Conservation (phyloP, 2,797 vertebrate genomes). For the Cacajao melanocephalus region DNA sequence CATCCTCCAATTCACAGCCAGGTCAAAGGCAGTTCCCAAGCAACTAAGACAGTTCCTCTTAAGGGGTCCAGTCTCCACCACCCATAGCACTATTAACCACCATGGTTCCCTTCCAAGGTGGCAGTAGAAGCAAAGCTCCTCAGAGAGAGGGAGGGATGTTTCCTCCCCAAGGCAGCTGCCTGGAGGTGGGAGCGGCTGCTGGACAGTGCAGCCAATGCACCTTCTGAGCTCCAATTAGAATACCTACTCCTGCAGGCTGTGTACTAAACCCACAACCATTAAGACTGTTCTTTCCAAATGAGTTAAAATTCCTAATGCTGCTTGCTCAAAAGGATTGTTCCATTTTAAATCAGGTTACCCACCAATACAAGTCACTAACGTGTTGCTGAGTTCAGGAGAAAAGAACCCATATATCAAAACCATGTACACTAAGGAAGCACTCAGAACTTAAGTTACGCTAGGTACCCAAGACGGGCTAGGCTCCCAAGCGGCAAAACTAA, state of each 20-base stretch:
- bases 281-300: not conserved
- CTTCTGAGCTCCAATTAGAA: not conserved
- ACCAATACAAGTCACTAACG: not conserved
- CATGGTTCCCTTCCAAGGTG: not conserved
- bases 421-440: not conserved
- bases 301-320: slow-evolving; percentile 64
- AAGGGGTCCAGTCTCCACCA: not conserved
- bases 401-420: not conserved
- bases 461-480: not conserved
- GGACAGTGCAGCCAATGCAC: not conserved
- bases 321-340: not conserved
- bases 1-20: not conserved
- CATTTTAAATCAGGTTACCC: slow-evolving; percentile 17
- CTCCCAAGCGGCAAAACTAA: not conserved
- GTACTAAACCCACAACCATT: not conserved
- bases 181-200: not conserved
- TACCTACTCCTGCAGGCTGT: not conserved
- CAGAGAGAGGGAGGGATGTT: not conserved
- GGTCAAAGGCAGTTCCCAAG: not conserved
- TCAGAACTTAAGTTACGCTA: not conserved
- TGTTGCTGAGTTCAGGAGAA: not conserved
- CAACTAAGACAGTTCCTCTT: not conserved
- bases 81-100: not conserved
- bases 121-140: not conserved
- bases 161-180: not conserved